Evolutionary conservation across 2,797 vertebrate species (phyloP).

Genomic region (Halcyon leucocephala): DNA sequence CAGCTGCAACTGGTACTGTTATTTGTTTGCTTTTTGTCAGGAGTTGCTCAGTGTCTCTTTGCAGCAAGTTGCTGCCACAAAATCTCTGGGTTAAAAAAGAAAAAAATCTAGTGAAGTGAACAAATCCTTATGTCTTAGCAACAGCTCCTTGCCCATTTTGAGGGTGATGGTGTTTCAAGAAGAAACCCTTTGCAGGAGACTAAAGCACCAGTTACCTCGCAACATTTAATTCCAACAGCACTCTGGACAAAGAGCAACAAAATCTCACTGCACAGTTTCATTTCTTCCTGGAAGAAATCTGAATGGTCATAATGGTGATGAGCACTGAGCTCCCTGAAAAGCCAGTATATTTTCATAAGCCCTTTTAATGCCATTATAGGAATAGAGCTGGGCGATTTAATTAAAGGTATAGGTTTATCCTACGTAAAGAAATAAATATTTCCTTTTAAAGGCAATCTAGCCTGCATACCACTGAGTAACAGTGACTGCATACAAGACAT

Average conservation of each 20-base stretch:
- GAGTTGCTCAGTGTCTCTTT: neutral
- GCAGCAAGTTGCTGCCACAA: neutral
- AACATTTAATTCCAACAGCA: neutral
- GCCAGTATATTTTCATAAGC: neutral
- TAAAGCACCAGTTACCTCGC: neutral
- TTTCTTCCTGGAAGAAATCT: neutral
- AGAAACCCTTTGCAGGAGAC: neutral
- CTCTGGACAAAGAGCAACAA: neutral
- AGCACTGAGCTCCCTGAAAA: neutral
- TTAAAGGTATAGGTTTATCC: neutral
- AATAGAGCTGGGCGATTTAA: neutral
- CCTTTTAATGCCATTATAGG: neutral
- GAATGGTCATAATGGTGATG: neutral
- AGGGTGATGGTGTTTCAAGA: neutral
- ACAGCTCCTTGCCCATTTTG: neutral
- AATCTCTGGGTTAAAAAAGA: neutral
- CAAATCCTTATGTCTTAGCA: neutral
- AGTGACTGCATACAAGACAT: neutral
- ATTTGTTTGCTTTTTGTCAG: neutral
- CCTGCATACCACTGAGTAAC: neutral
- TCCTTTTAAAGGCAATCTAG: neutral
- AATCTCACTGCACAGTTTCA: neutral
- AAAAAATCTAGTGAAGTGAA: neutral
- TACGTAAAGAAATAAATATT: neutral
- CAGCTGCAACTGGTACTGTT: neutral